These are phyloP conservation scores for Zele albiditarsus DNA, from an alignment of 2,888 invertebrate species.

Conservation along the genomic window DNA sequence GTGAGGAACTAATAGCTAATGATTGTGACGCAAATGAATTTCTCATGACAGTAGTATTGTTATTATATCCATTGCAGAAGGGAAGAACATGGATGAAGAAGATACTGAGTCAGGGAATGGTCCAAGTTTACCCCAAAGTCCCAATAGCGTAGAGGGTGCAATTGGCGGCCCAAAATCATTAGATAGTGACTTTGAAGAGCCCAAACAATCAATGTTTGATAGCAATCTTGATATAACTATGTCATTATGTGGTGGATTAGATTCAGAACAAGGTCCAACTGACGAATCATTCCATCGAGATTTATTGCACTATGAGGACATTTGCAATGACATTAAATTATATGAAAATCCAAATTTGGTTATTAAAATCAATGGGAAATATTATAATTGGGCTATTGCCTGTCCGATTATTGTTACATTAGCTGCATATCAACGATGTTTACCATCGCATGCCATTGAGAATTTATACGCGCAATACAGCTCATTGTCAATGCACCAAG, in stretches of 20 bases:
- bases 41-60: background rate
- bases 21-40: background rate
- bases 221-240: slow-evolving; percentile 78
- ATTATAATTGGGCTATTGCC: slow-evolving; percentile 93
- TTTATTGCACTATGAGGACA: slow-evolving; percentile 75
- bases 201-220: slow-evolving; percentile 73
- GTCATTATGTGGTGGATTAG: slow-evolving; percentile 84
- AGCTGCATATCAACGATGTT: slow-evolving; percentile 88
- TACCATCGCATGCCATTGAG: slow-evolving; percentile 77
- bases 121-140: slow-evolving; percentile 94
- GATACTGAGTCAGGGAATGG: slow-evolving; percentile 98
- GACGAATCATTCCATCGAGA: slow-evolving; percentile 79
- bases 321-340: slow-evolving; percentile 82
- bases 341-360: slow-evolving; percentile 88
- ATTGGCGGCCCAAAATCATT: slow-evolving; percentile 79
- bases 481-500: slow-evolving; percentile 61
- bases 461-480: slow-evolving; percentile 64
- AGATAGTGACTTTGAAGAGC: slow-evolving; percentile 89
- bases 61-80: slow-evolving; percentile 54
- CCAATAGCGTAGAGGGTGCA: slow-evolving; percentile 89
- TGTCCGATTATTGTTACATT: slow-evolving; percentile 92
- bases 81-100: slow-evolving; percentile 81
- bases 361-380: slow-evolving; percentile 89
- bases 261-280: slow-evolving; percentile 74
- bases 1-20: background rate